Evolutionary conservation across 2,888 invertebrate species (phyloP), one percentile per base, ranked within the genome.

Genomic region (Drosophila ustulata): DNA sequence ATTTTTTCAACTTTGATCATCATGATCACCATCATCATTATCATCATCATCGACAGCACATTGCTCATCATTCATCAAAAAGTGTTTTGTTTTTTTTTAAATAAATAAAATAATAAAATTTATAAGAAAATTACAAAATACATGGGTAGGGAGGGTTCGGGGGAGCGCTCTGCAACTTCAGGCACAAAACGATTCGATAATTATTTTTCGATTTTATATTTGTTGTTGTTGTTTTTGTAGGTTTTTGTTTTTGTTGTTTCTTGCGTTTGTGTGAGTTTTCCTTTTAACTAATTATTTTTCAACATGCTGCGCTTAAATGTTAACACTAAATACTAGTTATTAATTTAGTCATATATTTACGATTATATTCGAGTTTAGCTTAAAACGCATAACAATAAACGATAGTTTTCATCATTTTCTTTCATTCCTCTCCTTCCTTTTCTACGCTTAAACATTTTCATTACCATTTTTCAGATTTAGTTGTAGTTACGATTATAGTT

Each of bases 361-460:
- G 75, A 68, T 80, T 82, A 76, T 78, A 80, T 74, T 76, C 82
- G 78, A 82, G 80, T 80, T 83, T 82, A 82, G 74, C 83, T 78
- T 83, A 85, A 71, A 83, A 83, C 86, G 83, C 80, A 85, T 85
- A 85, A 82, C 82, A 82, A 82, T 82, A 81, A 76, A 83, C 72
- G 75, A 82, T 82, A 58, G 58, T 82, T 66, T 75, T 53, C 37
- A 50, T 66, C 34, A 39, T 3, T 11, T 34, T 56, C 23, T 18
- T 49, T n/a, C 26, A 56, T 37, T 52, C 13, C 9, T 41, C 32
- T 41, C 56, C 11, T n/a, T 37, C 9, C 53, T 8, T 39, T 13
- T 58, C 26, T 75, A 62, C 18, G 45, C 32, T 39, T 37, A 37
- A 37, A n/a, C 37, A 11, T 37, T 37, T 37, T n/a, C 13, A 18